These are phyloP conservation scores for Polypedilum pembai DNA, from an alignment of 1,140 invertebrate genomes.

Conservation along the genomic window DNA sequence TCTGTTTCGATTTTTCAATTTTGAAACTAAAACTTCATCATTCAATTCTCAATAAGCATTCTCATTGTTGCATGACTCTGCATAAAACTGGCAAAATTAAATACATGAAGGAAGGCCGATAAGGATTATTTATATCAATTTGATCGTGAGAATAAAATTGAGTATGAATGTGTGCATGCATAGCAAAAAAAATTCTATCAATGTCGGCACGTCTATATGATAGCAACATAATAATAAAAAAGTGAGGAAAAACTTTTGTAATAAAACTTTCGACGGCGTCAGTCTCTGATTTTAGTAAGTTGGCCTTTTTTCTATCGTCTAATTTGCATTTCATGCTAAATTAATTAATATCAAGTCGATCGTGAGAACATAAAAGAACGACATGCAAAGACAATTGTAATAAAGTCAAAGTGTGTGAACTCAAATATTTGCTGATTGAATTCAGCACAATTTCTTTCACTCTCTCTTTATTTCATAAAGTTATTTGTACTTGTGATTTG, in stretches of 20 bases:
- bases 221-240: constrained; percentile 7
- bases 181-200: constrained; percentile 7
- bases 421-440: not conserved
- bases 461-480: not conserved
- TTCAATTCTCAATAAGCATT: too few species aligned
- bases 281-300: too few species aligned
- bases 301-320: not conserved
- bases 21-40: too few species aligned
- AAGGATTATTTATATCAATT: constrained; percentile 5
- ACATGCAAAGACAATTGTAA: not conserved
- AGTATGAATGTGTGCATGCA: not conserved
- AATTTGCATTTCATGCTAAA: constrained; percentile 3
- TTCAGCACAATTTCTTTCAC: not conserved
- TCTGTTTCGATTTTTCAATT: too few species aligned
- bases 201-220: not conserved
- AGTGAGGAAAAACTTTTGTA: not conserved
- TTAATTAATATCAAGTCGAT: not conserved
- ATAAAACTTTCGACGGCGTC: not conserved
- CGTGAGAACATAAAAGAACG: not conserved
- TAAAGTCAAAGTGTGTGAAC: not conserved
- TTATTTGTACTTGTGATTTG: not conserved
- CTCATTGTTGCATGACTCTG: too few species aligned
- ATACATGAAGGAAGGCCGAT: not conserved
- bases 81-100: too few species aligned
- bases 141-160: not conserved